These are phyloP conservation scores for Sylvilagus bachmani DNA, from an alignment of 2,113 vertebrate species.

Conservation along the genomic window DNA sequence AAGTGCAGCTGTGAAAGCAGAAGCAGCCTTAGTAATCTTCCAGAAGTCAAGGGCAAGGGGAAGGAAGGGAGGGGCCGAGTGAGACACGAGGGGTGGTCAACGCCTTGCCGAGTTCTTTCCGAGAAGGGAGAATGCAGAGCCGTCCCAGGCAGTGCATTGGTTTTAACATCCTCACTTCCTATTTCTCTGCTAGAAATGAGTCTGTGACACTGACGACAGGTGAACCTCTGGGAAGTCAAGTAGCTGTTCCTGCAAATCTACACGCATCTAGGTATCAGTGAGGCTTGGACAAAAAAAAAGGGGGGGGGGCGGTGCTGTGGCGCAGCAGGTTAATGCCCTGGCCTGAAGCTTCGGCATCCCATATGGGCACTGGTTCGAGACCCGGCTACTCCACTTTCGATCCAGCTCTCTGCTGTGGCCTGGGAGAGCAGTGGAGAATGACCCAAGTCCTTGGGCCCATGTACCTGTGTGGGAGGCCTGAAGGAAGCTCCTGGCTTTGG, in stretches of 20 bases:
- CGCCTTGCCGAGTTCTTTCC: not conserved
- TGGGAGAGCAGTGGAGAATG: no score
- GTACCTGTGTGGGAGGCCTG: no score
- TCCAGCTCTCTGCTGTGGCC: no score
- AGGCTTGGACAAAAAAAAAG: no score
- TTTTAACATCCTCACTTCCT: not conserved
- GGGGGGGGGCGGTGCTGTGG: no score
- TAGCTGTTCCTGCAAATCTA: not conserved
- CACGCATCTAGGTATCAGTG: no score
- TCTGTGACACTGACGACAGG: not conserved
- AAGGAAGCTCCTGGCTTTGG: no score
- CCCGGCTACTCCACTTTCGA: no score
- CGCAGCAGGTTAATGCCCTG: no score
- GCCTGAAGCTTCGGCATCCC: no score
- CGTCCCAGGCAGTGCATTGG: not conserved
- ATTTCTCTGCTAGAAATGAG: conserved; percentile 11
- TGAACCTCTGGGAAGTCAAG: not conserved
- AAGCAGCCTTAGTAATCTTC: not conserved
- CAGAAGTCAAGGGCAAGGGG: not conserved
- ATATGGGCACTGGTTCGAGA: no score
- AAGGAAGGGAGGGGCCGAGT: not conserved
- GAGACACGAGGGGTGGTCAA: not conserved
- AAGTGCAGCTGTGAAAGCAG: conserved; percentile 38
- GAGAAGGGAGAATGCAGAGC: not conserved
- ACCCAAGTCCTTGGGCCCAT: no score